Base-by-base conservation (phyloP, 2,797 vertebrate species). In the Setipinna tenuifilis region DNA sequence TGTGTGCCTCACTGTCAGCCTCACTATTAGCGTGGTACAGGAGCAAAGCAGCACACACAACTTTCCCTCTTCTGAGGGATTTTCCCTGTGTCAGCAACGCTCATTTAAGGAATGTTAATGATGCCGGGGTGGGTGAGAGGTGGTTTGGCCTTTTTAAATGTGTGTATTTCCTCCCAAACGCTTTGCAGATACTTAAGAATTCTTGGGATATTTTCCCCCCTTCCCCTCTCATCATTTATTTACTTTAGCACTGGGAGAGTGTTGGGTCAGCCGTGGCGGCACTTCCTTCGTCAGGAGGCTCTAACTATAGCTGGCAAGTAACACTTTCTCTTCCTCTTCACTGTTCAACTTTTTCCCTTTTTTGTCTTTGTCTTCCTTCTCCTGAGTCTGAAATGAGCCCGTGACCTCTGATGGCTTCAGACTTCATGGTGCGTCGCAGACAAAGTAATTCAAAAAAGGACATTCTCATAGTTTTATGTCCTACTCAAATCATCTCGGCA, bases 61-160 rank as follows among this genome's bases (percentile, higher is more conserved):
- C 65, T 71, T 28, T 31, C 25, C 16, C 25, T 71, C 65, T 71
- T 35, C 16, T 44, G 3, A 9, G 71, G 28, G 17, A 21, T 21
- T 78, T 78, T 19, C 65, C 71, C 71, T 78, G 71, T 17, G 2
- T 78, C 71, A 78, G 71, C 68, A 3, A 16, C 17, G 19, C 35
- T 78, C 35, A 44, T 78, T 59, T 48, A 83, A 84, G 61, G 82
- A 83, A 35, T 62, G 35, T 86, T 87, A 19, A 86, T 83, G 58
- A 68, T 82, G 84, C 14, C 80, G 50, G 83, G 71, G 62, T 84
- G 84, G 78, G 59, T 86, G 61, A 85, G 44, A 54, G 58, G 71
- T 54, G 58, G 54, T 84, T 85, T 50, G 68, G 82, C 71, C 75
- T 80, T 23, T 23, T 23, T 23, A 61, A 85, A 82, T 50, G 44